Conservation (phyloP, 23 tunicate species). For the Styela clava region DNA sequence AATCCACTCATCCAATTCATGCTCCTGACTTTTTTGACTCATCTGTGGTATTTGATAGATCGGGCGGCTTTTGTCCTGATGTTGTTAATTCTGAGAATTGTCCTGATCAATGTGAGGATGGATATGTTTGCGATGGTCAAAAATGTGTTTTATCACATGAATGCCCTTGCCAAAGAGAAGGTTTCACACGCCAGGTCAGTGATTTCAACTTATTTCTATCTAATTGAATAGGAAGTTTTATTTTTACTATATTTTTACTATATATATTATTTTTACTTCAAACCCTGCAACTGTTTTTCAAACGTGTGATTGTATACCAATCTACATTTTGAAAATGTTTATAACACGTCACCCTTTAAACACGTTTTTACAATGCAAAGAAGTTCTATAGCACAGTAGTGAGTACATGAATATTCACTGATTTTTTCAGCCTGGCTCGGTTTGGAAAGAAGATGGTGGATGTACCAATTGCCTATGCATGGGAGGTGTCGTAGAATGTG, state of each 20-base stretch:
- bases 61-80: neutral
- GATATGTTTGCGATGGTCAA: neutral
- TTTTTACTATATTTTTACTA: too few species aligned
- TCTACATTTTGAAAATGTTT: too few species aligned
- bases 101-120: constrained; percentile 6
- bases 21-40: neutral
- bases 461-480: constrained; percentile 14
- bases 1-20: too few species aligned
- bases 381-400: too few species aligned
- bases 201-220: neutral
- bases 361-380: too few species aligned
- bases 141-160: constrained; percentile 10
- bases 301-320: too few species aligned
- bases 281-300: too few species aligned
- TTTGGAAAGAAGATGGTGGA: constrained; percentile 11
- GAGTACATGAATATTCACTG: too few species aligned
- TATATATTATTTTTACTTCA: too few species aligned
- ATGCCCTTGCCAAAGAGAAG: constrained; percentile 6
- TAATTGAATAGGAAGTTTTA: too few species aligned
- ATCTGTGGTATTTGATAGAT: neutral
- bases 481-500: constrained; percentile 1
- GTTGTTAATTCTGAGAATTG: neutral
- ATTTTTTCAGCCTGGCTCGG: constrained; percentile 11
- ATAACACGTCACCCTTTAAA: too few species aligned
- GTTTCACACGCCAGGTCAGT: neutral